phyloP scores from a whole-genome alignment of 2,888 invertebrate genomes.

The Carterocephalus palaemon region DNA sequence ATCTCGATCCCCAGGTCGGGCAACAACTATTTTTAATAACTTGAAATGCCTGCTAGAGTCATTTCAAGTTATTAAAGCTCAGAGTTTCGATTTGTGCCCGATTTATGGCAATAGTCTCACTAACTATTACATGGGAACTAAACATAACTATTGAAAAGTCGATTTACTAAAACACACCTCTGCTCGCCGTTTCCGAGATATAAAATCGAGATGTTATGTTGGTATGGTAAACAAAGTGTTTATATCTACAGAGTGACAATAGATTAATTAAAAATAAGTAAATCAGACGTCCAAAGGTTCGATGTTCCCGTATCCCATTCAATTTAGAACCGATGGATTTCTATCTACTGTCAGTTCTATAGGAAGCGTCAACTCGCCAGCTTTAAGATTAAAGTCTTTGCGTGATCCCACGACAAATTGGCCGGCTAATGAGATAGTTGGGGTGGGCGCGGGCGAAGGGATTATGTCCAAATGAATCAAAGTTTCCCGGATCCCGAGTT shows the following conservation, averaged over 20 bases:
- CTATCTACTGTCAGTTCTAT: slow-evolving; percentile 9
- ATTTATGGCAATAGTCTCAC: too few relatives aligned
- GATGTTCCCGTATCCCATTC: neutral
- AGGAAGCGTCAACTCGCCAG: slow-evolving; percentile 41
- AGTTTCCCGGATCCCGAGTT: slow-evolving; percentile 44
- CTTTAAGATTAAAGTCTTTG: slow-evolving; percentile 62
- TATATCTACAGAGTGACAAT: neutral
- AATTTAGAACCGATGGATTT: slow-evolving; percentile 11
- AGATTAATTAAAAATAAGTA: neutral
- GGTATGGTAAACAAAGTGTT: neutral
- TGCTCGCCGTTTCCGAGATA: neutral
- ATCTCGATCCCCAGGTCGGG: too few relatives aligned
- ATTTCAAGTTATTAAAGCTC: too few relatives aligned
- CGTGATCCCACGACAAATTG: slow-evolving; percentile 67
- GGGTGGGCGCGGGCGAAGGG: slow-evolving; percentile 52
- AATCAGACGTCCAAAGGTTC: neutral
- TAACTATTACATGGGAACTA: too few relatives aligned
- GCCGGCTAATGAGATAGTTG: slow-evolving; percentile 69
- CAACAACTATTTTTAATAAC: neutral
- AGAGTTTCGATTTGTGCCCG: neutral
- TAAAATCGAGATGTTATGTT: neutral
- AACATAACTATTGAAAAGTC: too few relatives aligned
- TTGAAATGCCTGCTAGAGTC: too few relatives aligned
- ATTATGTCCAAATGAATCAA: slow-evolving; percentile 68
- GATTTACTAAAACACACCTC: too few relatives aligned